Evolutionary conservation across 2,888 invertebrate species (phyloP), one percentile per base, ranked within the genome.

Genomic region (Ophion obscuratus): DNA sequence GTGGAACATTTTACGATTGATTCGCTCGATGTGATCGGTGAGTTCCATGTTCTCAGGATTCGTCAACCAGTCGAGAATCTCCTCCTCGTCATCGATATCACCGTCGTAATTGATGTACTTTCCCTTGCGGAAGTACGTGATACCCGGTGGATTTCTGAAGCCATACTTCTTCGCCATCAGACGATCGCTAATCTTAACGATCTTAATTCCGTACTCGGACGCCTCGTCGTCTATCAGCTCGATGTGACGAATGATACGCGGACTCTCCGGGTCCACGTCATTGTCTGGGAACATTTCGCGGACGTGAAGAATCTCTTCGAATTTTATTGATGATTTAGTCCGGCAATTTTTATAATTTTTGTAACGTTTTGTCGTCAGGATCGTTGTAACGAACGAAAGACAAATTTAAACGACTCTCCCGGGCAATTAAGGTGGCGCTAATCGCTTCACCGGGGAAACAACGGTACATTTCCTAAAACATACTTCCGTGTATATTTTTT

Each of bases 161-260:
- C 98, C 98, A 93, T 97, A 98, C 92, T 98, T 98, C 93, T 98
- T 98, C 1, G 98, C 98, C 98, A 98, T 98, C 53, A 98, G 94
- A 24, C 97, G 95, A 94, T 98, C 98, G 90, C 96, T 96, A 95
- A 97, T 97, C 95, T 98, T 97, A 0, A 97, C 97, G 87, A 98
- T 96, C 94, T 97, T 97, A 85, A 98, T 98, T 79, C 98, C 98
- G 93, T 98, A 98, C 93, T 98, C 98, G 11, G 97, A 95, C 24
- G 98, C 98, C 95, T 98, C 98, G 90, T 98, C 98, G 90, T 98
- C 98, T 89, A 98, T 98, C 73, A 98, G 94, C 94, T 98, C 98
- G 83, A 98, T 96, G 92, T 98, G 98, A 84, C 98, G 95, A n/a
- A 98, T 95, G 76, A 98, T 96, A 92, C 97, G 95, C 4, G 97